Evolutionary conservation across 2,888 invertebrate genomes (phyloP), one percentile per base, ranked within the genome.

Genomic region (Pachycephus smyrnensis): DNA sequence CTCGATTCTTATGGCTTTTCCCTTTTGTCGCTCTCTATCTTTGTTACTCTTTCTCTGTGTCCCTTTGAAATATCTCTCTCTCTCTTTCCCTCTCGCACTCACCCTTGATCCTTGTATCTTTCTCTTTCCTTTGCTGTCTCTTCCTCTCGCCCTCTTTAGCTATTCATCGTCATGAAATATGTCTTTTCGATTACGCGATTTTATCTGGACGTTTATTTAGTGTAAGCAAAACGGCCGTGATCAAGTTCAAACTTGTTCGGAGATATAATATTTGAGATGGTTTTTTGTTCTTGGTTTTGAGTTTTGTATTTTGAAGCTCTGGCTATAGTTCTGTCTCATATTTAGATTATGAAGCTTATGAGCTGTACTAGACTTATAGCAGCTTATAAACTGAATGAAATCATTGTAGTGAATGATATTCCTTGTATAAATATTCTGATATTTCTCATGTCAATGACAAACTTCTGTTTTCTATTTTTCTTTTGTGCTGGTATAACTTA

Each of bases 1-100:
- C 32, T 40, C 75, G 55, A 75, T 77, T 75, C 73, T 77, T 32
- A 74, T 73, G 73, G 73, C 37, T 75, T 77, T 77, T 68, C 12
- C 37, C n/a, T 78, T 73, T 33, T 31, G 75, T 69, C 73, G 75
- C 37, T 35, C 32, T 76, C 75, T 33, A 55, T 55, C 55, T 55
- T 55, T 55, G 55, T 55, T 55, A 35, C 36, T 40, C 71, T 76
- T 69, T 36, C 74, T 76, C 37, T 55, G 76, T 69, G 76, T 37
- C 69, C n/a, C n/a, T 55, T 68, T 36, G 55, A 36, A 71, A 76
- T 55, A 55, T 55, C 15, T 55, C 40, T 40, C 40, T 40, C 15
- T 40, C n/a, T n/a, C 55, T 23, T 55, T 55, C 55, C 55, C 55
- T 55, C 55, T 55, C 55, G 15, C 23, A 23, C 55, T 55, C 55